Evolutionary conservation across 2,888 invertebrate species (phyloP), one percentile per base, ranked within the genome.

Genomic region (Monoplex corrugatus): DNA sequence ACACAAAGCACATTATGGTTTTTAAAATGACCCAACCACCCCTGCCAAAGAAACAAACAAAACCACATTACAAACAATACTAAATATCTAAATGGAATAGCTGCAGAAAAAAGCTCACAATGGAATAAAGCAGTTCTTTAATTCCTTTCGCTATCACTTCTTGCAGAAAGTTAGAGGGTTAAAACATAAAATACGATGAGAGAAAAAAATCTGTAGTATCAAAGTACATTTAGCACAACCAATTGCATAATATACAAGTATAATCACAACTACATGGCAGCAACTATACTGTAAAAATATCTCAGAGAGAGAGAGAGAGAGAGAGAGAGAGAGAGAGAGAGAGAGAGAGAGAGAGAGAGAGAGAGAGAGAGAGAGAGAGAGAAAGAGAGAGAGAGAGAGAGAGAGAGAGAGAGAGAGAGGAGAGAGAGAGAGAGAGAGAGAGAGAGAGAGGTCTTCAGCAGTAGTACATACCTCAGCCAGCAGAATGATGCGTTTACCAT

Each of bases 401-500:
- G 3, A 8, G 23, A 23, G 63, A 63, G 13, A 63, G 63, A 16
- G 8, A 16, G 8, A 16, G 28, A 63, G 23, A 63, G 28, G 23
- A 63, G 28, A 23, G 3, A 63, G 8, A 16, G 13, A 63, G 23
- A 63, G 13, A 63, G 63, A 63, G 13, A 63, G 63, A 63, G 63
- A 63, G 23, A 68, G 68, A 68, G n/a, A 68, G 57, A n/a, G n/a
- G n/a, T 2, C 10, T 50, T 8, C 8, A 50, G 50, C 50, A 50
- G 50, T 16, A 50, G 50, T 16, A 50, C 50, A 6, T 38, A 88
- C 88, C 88, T 99, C 98, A 38, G 99, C 99, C 91, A 99, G 97
- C 28, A 99, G 96, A 94, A 99, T 98, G 88, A 99, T 97, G 90
- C 99, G 97, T 96, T 99, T 99, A 91, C 99, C 98, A 96, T 98